Evolutionary conservation across 1,140 invertebrate species (phyloP).

Genomic region (Drosophila pachea): DNA sequence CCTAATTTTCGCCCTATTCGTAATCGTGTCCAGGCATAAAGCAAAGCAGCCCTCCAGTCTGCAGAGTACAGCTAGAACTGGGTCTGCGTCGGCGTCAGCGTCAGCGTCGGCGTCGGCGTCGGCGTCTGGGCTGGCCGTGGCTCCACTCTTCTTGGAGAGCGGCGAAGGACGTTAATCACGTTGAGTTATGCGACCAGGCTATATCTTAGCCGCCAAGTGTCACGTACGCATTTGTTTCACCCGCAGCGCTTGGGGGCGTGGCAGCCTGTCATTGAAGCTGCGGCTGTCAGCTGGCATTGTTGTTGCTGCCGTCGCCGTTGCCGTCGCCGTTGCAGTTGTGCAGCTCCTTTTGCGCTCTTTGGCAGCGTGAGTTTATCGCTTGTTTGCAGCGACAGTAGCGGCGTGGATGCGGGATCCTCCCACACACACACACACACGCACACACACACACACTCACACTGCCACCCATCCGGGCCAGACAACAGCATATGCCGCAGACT

Average conservation of each 20-base stretch:
- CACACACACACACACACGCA: slow-evolving; percentile 4
- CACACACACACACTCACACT: background rate
- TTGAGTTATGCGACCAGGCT: slow-evolving; percentile 75
- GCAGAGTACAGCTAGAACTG: no score
- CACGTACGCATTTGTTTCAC: slow-evolving; percentile 74
- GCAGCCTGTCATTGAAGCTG: slow-evolving; percentile 35
- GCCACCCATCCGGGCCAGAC: background rate
- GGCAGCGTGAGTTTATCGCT: slow-evolving; percentile 52
- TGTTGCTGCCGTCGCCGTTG: slow-evolving; percentile 27
- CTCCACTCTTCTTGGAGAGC: slow-evolving; percentile 32
- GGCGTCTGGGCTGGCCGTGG: background rate
- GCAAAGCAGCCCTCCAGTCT: no score
- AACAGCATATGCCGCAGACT: slow-evolving; percentile 61
- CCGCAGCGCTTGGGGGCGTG: slow-evolving; percentile 41
- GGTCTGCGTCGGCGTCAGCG: slow-evolving; percentile 7
- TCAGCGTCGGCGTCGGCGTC: slow-evolving; percentile 9
- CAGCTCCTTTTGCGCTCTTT: slow-evolving; percentile 64
- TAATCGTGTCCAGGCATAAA: no score
- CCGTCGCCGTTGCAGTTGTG: slow-evolving; percentile 59
- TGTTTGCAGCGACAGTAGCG: slow-evolving; percentile 32
- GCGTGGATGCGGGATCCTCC: slow-evolving; percentile 20
- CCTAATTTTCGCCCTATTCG: no score
- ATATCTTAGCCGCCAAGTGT: slow-evolving; percentile 76
- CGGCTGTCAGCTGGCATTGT: slow-evolving; percentile 52
- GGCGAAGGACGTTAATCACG: slow-evolving; percentile 75